Evolutionary conservation across 2,888 invertebrate species (phyloP).

Genomic region (Heliconius hortense): DNA sequence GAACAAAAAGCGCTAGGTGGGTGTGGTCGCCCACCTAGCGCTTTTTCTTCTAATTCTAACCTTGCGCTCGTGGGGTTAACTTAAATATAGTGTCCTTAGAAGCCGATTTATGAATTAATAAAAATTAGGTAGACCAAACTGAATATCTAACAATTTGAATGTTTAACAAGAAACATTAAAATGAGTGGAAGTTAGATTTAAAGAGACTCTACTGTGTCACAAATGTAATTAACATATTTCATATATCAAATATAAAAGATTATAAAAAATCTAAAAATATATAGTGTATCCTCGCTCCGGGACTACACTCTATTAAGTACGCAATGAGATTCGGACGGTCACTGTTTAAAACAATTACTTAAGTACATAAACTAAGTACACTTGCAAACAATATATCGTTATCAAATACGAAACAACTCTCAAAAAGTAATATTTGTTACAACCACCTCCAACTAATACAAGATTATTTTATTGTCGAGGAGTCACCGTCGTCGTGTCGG

Average conservation of each 20-base stretch:
- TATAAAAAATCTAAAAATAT: conserved; percentile 22
- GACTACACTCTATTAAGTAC: conserved; percentile 35
- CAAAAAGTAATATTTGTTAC: not conserved
- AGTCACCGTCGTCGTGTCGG: not conserved
- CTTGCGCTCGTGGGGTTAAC: no score
- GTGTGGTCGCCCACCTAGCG: no score
- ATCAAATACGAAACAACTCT: not conserved
- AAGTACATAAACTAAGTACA: conserved; percentile 33
- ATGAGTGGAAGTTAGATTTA: not conserved
- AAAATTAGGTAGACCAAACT: not conserved
- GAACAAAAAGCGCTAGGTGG: no score
- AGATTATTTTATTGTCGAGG: not conserved
- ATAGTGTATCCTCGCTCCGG: not conserved
- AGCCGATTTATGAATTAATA: not conserved
- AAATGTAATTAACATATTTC: not conserved
- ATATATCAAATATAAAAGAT: conserved; percentile 12
- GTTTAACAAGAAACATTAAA: not conserved
- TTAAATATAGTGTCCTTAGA: not conserved
- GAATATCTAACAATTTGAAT: not conserved
- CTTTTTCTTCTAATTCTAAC: no score
- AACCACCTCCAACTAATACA: not conserved
- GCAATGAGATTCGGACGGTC: conserved; percentile 42
- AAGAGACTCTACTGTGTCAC: not conserved
- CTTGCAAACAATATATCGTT: not conserved
- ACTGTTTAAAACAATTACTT: conserved; percentile 30